Conservation (phyloP, 2,888 invertebrate species). For the Ceratothoa steindachneri region DNA sequence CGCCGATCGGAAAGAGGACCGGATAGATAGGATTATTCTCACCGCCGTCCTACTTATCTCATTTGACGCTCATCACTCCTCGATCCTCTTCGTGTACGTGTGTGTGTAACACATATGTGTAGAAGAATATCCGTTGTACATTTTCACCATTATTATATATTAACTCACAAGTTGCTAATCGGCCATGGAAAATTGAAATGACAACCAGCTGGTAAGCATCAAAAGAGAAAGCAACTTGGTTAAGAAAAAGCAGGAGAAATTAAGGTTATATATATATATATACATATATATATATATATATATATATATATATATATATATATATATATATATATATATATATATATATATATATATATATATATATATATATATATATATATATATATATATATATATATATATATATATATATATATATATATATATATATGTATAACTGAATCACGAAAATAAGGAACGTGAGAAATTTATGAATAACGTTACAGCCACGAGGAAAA, state of each 20-base stretch:
- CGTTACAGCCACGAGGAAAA: background rate
- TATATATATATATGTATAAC: slow-evolving; percentile 9
- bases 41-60: background rate
- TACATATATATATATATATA: slow-evolving; percentile 16
- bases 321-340: slow-evolving; percentile 16
- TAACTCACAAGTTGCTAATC: too few species aligned
- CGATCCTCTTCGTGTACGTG: too few species aligned
- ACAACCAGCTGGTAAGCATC: too few species aligned
- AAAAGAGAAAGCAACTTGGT: too few species aligned
- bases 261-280: slow-evolving; percentile 17
- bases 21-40: background rate
- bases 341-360: slow-evolving; percentile 19
- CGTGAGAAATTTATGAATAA: background rate
- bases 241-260: too few species aligned
- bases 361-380: slow-evolving; percentile 16
- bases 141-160: too few species aligned
- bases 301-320: slow-evolving; percentile 19
- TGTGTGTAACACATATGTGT: too few species aligned
- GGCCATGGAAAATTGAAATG: too few species aligned
- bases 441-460: background rate
- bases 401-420: slow-evolving; percentile 8
- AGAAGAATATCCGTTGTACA: too few species aligned
- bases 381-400: slow-evolving; percentile 5
- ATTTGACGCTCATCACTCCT: too few species aligned
- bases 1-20: background rate